Conservation (phyloP, 2,113 vertebrate species). For the Herpetotheres cachinnans region DNA sequence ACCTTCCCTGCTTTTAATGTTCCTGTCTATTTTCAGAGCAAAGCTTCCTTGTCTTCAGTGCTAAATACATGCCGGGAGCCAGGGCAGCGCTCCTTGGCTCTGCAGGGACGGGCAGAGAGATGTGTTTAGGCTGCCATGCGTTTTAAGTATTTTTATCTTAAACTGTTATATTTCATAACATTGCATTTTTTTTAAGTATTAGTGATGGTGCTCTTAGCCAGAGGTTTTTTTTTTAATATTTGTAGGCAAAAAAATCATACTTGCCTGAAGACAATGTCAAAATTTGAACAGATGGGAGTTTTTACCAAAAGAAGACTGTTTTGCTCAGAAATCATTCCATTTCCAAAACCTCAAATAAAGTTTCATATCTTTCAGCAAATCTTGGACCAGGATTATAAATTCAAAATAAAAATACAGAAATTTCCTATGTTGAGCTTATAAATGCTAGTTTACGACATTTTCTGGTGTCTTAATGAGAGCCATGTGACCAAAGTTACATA, state of each 20-base stretch:
- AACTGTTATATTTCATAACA: neutral
- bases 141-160: neutral
- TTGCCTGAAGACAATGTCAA: constrained; percentile 27
- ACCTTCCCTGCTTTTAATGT: neutral
- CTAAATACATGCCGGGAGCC: neutral
- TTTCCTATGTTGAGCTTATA: constrained; percentile 50
- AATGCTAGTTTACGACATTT: constrained; percentile 44
- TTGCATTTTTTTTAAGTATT: neutral
- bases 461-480: constrained; percentile 55
- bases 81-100: neutral
- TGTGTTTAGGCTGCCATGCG: neutral
- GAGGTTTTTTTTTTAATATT: neutral
- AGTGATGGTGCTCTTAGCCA: neutral
- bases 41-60: neutral
- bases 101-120: neutral
- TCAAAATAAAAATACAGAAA: constrained; percentile 55
- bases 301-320: constrained; percentile 16
- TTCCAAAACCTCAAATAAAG: constrained; percentile 53
- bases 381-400: constrained; percentile 34
- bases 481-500: constrained; percentile 22
- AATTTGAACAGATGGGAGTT: constrained; percentile 37
- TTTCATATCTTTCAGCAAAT: constrained; percentile 56
- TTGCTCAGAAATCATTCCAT: constrained; percentile 17
- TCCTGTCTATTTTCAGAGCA: neutral
- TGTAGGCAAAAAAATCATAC: neutral